Base-by-base conservation (phyloP, 2,888 invertebrate genomes). In the Caenorhabditis japonica region DNA sequence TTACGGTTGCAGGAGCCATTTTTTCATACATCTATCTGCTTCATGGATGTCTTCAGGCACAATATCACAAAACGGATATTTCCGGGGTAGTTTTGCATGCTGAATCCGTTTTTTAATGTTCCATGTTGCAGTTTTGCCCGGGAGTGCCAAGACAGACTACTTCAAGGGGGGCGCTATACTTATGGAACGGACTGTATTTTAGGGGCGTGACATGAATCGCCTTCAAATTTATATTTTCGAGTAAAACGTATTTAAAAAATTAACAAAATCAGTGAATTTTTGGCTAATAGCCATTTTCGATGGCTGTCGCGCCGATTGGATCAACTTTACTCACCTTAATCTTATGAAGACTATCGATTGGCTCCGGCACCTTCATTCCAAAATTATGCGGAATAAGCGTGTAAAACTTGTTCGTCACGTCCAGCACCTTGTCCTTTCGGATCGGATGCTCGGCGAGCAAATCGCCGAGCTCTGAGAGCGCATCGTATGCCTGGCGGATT, bases 361-460 rank as follows among this genome's bases (percentile, higher is more conserved):
- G 87, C 2, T 94, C 94, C 0, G 95, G 93, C 80, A 92, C 92
- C 15, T 92, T 90, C 38, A 93, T 89, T 0, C 97, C 97, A 88
- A 96, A 97, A 84, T 93, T 93, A 88, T 99, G 99, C 0, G 99
- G 99, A 74, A 99, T 93, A 51, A 95, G 90, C 0, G 97, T 95
- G 88, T 94, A 99, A 89, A 99, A 99, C 84, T 76, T 70, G 49
- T 77, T 81, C 15, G 74, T 64, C n/a, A 47, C 51, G 39, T 79
- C 77, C 0, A 56, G 33, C 0, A 73, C 13, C 17, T 49, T 61
- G 2, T 2, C n/a, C 1, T 21, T 41, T 5, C 44, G 10, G 0
- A 41, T 8, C 8, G 61, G 46, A 0, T 33, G 3, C 12, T 49
- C 56, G 17, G 38, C 25, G 23, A 75, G 43, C 21, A 81, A 8